Conservation (phyloP, 2,888 invertebrate genomes). For the Drosophila tanythrix region DNA sequence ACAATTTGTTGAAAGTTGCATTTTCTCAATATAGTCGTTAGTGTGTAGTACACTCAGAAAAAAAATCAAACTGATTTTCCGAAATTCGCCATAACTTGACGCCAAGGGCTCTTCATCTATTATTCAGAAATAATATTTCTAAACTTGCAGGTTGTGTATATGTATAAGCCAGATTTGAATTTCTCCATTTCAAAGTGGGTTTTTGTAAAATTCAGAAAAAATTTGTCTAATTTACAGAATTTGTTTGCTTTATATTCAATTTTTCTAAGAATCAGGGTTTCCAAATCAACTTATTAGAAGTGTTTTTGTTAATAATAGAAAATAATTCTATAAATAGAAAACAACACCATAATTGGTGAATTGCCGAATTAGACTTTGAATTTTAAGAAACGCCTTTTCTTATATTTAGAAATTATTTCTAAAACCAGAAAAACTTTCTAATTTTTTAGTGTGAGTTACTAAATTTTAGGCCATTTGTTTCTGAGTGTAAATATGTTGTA, state of each 20-base stretch:
- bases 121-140: neutral
- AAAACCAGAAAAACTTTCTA: neutral
- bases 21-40: neutral
- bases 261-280: neutral
- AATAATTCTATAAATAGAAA: neutral
- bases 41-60: neutral
- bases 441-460: neutral
- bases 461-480: neutral
- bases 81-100: no score
- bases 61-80: neutral
- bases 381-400: neutral
- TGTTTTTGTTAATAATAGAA: neutral
- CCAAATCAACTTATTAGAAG: neutral
- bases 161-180: neutral
- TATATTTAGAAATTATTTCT: neutral
- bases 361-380: neutral
- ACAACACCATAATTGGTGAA: neutral
- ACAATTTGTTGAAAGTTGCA: slow-evolving; percentile 1
- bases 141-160: neutral
- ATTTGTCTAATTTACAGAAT: no score
- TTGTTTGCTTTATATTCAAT: neutral
- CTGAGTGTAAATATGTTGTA: neutral
- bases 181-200: neutral
- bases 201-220: neutral
- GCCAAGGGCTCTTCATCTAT: neutral